Evolutionary conservation across 30 jellyfish, hydroid and myxozoan species (phyloP), one percentile per base, ranked within the genome.

Genomic region (Cassiopea xamachana): DNA sequence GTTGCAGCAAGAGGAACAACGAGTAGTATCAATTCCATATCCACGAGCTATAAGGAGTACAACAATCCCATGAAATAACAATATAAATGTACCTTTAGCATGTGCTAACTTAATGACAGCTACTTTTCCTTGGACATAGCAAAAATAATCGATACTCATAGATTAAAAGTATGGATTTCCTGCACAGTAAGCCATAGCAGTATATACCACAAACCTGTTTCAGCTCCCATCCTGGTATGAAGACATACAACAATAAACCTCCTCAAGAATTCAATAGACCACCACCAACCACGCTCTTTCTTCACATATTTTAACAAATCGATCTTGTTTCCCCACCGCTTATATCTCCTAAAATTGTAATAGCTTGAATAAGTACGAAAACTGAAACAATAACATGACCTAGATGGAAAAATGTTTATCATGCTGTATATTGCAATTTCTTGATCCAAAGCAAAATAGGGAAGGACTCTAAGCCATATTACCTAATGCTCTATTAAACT

Each of bases 231-330:
- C 79, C 96, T 46, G 49, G 91, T 6, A 89, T 71, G 87, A 89
- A 89, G n/a, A 89, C 96, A 58, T 79, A 89, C 44, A 81, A 89
- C 77, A 10, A 80, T 2, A 16, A n/a, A 80, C 48, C 96, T 82
- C 69, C 96, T 9, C 78, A 51, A 27, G 16, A 89, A 76, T 0
- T 89, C 96, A 80, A 67, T 67, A 0, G 92, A 67, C 96, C 96
- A 89, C 96, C 96, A 89, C 96, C 96, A 89, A 4, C 96, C 83
- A 19, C 87, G 69, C 48, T 82, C 86, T 44, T 79, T 39, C 14
- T 91, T 77, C 51, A 79, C 7, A 73, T 70, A 79, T 1, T 83
- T 50, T 79, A 18, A 6, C 91, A 84, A 83, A 55, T 55, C 0
- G 7, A 55, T 55, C 12, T 0, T 0, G 64, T 10, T 55, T 6